These are phyloP conservation scores for Ashinkailepas kermadecensis DNA, from an alignment of 2,888 invertebrate species.

Conservation along the genomic window DNA sequence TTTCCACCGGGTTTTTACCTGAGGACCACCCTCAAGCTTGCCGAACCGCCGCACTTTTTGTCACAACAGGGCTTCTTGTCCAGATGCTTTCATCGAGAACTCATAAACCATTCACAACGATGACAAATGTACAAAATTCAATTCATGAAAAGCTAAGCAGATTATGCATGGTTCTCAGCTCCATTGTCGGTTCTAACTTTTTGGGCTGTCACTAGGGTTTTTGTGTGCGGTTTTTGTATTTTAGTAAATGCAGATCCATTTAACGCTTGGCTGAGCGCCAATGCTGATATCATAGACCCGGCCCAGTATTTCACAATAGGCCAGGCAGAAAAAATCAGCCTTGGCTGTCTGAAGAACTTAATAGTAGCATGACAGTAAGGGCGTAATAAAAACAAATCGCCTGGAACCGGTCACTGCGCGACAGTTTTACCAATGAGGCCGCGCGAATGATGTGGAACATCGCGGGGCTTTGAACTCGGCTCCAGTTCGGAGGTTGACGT, in stretches of 20 bases:
- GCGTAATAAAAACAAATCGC: background rate
- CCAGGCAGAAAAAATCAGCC: background rate
- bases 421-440: background rate
- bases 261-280: background rate
- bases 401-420: background rate
- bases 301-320: background rate
- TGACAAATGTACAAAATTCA: slow-evolving; percentile 6
- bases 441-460: too few species aligned
- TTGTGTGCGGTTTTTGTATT: background rate
- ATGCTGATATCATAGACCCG: background rate
- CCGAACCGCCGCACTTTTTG: background rate
- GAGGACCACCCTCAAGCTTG: background rate
- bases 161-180: slow-evolving; percentile 3
- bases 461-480: too few species aligned
- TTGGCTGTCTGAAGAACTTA: background rate
- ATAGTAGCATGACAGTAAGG: background rate
- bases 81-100: background rate
- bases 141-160: background rate
- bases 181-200: background rate
- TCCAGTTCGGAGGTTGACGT: too few species aligned
- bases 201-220: slow-evolving; percentile 5
- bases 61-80: background rate
- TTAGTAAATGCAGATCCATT: background rate
- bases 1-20: background rate
- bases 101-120: slow-evolving; percentile 14